Percentiles rank a stretch among this genome's conserved stretches.
Conservation (phyloP, 2,888 invertebrate genomes). For the Rugalucina vietnamica region DNA sequence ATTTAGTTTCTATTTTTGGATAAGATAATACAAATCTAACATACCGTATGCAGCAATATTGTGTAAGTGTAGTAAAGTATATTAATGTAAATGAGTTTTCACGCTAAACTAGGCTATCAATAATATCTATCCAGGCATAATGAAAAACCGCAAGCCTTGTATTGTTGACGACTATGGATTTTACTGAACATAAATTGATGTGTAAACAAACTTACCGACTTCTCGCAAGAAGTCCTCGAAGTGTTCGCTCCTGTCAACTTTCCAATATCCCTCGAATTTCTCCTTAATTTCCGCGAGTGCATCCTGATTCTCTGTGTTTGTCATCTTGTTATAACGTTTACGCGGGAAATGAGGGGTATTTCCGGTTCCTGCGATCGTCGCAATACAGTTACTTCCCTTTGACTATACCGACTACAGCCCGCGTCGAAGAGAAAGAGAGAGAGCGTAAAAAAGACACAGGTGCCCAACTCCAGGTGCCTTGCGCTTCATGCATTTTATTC, state of each 20-base stretch:
- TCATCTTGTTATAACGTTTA: not conserved
- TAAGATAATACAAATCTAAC: not conserved
- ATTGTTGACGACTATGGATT: not conserved
- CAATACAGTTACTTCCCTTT: too few relatives aligned
- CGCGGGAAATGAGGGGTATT: not conserved
- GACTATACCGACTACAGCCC: too few relatives aligned
- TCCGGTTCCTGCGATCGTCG: conserved; percentile 15
- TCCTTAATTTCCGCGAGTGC: conserved; percentile 66
- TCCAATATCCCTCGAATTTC: conserved; percentile 73
- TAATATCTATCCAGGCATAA: not conserved
- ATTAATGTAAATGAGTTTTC: not conserved
- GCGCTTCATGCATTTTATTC: too few relatives aligned
- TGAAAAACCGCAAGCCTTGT: not conserved
- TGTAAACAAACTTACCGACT: conserved; percentile 64
- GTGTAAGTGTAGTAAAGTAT: too few relatives aligned
- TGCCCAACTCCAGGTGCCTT: too few relatives aligned
- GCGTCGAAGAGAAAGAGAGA: too few relatives aligned
- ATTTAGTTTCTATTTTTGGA: not conserved
- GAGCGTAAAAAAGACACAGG: too few relatives aligned
- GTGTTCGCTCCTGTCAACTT: conserved; percentile 70
- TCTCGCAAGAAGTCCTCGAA: conserved; percentile 74
- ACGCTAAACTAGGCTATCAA: not conserved
- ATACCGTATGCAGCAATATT: not conserved
- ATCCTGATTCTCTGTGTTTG: not conserved
- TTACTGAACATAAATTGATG: not conserved